phyloP scores from a whole-genome alignment of 2,888 invertebrate species.

The Tricholauxania praeusta region DNA sequence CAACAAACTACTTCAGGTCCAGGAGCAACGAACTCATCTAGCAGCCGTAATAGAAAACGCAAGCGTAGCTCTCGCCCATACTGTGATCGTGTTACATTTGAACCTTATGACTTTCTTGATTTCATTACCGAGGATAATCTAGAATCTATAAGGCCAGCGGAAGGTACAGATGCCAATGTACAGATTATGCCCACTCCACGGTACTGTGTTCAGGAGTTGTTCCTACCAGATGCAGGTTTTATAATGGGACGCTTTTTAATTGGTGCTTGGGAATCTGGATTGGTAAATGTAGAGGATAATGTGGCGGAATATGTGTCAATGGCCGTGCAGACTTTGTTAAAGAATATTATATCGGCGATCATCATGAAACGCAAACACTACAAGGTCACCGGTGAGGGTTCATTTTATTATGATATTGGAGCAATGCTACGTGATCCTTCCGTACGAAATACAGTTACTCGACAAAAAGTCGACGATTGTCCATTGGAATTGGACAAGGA shows the following conservation, averaged over 20 bases:
- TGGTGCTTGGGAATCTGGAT: conserved; percentile 89
- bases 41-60: conserved; percentile 65
- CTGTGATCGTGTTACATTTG: conserved; percentile 73
- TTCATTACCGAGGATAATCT: conserved; percentile 70
- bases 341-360: conserved; percentile 83
- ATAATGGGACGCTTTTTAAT: conserved; percentile 86
- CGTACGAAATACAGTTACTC: conserved; percentile 77
- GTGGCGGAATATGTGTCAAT: conserved; percentile 86
- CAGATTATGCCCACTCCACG: conserved; percentile 67
- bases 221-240: conserved; percentile 86
- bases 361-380: conserved; percentile 86
- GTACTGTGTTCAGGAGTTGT: conserved; percentile 79
- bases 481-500: conserved; percentile 73
- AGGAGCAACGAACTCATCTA: conserved; percentile 42
- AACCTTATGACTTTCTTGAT: conserved; percentile 73
- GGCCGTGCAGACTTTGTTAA: conserved; percentile 84
- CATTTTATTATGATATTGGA: conserved; percentile 85
- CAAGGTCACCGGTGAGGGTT: conserved; percentile 75
- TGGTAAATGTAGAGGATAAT: conserved; percentile 86
- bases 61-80: conserved; percentile 69
- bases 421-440: conserved; percentile 84
- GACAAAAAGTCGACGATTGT: conserved; percentile 74
- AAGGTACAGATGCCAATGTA: conserved; percentile 56
- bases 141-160: conserved; percentile 59
- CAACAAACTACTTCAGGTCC: conserved; percentile 35